A percentile compares a stretch with the other conserved stretches of the same genome.
Evolutionary conservation across 2,797 vertebrate genomes (phyloP).

Genomic region (Onychomys torridus): DNA sequence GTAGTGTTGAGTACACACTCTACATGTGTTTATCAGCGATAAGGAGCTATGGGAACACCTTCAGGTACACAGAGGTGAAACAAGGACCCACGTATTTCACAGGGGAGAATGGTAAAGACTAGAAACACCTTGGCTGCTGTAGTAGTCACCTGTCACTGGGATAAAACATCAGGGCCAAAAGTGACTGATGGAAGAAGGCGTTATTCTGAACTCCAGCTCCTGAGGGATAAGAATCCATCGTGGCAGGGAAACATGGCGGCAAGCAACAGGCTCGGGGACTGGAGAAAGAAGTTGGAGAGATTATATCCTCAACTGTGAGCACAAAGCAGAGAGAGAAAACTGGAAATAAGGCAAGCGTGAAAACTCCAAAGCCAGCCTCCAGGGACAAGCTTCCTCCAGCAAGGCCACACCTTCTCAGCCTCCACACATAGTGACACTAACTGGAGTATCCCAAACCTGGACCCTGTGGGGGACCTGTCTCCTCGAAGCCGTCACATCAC

Average conservation of each 20-base stretch:
- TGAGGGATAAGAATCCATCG: background rate
- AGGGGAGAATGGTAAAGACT: background rate
- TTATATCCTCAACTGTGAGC: background rate
- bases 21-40: background rate
- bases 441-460: no score
- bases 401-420: background rate
- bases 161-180: background rate
- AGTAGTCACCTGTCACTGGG: background rate
- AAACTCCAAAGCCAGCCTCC: background rate
- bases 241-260: background rate
- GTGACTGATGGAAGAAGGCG: background rate
- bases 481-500: background rate
- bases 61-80: background rate
- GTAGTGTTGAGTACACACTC: background rate
- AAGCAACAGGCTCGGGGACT: background rate
- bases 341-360: background rate
- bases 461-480: background rate
- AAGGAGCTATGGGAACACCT: background rate
- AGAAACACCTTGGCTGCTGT: background rate
- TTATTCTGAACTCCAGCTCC: background rate
- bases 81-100: background rate
- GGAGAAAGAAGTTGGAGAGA: background rate
- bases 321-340: background rate
- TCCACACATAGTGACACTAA: background rate
- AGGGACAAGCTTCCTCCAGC: background rate